Conservation (phyloP, 2,113 vertebrate species). For the Hystrix brachyura region DNA sequence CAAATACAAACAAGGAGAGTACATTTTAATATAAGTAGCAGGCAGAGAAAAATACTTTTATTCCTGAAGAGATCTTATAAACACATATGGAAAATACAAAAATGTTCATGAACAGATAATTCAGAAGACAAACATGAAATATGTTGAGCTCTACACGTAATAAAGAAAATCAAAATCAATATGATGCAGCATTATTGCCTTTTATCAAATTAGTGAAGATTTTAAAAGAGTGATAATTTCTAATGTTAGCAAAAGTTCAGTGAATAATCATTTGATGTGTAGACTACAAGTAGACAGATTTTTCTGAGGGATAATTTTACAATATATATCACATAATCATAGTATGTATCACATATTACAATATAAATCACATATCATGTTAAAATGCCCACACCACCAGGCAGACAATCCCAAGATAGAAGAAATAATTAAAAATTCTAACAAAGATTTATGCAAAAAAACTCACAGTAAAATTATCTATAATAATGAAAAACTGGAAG, state of each 20-base stretch:
- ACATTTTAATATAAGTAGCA: conserved; percentile 29
- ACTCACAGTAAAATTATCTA: background rate
- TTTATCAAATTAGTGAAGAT: conserved; percentile 39
- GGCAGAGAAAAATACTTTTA: background rate
- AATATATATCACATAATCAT: background rate
- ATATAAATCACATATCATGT: background rate
- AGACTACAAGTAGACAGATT: background rate
- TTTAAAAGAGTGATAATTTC: background rate
- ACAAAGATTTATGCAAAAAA: conserved; percentile 1
- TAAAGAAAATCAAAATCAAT: conserved; percentile 50
- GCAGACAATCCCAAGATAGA: background rate
- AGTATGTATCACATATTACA: background rate
- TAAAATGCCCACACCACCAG: background rate
- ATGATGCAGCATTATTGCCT: background rate
- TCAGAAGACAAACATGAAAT: conserved; percentile 9
- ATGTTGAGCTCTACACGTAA: background rate
- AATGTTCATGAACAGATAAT: conserved; percentile 8
- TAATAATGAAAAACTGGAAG: conserved; percentile 1
- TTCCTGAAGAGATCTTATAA: background rate
- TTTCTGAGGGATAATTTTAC: conserved; percentile 13
- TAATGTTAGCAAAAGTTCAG: background rate
- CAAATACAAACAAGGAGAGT: conserved; percentile 22
- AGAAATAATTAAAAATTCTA: conserved; percentile 25
- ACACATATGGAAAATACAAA: conserved; percentile 1
- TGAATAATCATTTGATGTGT: background rate